Evolutionary conservation across 2,888 invertebrate genomes (phyloP).

Genomic region (Acleris literana): DNA sequence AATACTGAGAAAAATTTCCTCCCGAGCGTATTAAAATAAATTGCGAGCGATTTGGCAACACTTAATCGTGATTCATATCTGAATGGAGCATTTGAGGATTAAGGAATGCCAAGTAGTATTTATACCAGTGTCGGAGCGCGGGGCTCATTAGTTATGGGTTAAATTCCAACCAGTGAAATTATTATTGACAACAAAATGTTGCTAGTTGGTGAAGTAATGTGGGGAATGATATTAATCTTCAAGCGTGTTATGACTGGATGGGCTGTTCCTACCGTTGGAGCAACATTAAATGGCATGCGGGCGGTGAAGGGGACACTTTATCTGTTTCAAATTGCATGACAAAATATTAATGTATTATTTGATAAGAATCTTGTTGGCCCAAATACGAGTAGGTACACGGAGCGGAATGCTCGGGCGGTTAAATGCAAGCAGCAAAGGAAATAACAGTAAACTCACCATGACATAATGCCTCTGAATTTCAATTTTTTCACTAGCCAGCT

Average conservation of each 20-base stretch:
- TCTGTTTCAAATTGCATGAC: conserved; percentile 59
- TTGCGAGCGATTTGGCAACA: conserved; percentile 83
- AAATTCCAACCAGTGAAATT: conserved; percentile 10
- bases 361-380: conserved; percentile 55
- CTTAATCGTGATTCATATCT: conserved; percentile 82
- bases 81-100: conserved; percentile 72
- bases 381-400: conserved; percentile 52
- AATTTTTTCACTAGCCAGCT: conserved; percentile 93
- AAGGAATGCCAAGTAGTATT: conserved; percentile 67
- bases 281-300: conserved; percentile 63
- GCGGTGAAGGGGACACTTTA: conserved; percentile 61
- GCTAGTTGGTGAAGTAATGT: neutral
- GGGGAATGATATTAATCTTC: conserved; percentile 30
- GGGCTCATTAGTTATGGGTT: conserved; percentile 18
- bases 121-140: conserved; percentile 22
- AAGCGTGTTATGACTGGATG: conserved; percentile 47
- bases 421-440: conserved; percentile 11
- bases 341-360: conserved; percentile 54
- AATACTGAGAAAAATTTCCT: conserved; percentile 79
- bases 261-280: conserved; percentile 54
- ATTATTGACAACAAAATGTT: neutral
- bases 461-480: conserved; percentile 96
- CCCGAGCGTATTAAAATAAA: conserved; percentile 82
- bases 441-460: conserved; percentile 86
- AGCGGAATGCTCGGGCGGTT: conserved; percentile 43